Evolutionary conservation across 1,140 invertebrate genomes (phyloP).

Genomic region (Pseudomyrmex sp.): DNA sequence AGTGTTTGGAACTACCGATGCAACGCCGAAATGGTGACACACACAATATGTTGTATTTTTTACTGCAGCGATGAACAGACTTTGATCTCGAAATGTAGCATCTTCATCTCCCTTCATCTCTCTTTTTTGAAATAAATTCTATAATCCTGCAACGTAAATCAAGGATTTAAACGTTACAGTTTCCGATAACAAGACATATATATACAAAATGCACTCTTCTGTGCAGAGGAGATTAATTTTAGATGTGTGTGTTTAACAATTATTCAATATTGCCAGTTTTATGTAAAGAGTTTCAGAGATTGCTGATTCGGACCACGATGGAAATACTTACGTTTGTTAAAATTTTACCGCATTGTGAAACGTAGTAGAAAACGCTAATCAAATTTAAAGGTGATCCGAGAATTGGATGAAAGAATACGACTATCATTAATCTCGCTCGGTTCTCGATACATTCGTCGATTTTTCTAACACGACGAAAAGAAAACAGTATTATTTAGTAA

Average conservation of each 20-base stretch:
- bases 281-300: not conserved
- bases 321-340: conserved; percentile 52
- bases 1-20: not conserved
- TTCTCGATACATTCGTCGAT: too few relatives aligned
- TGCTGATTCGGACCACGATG: not conserved
- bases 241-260: too few relatives aligned
- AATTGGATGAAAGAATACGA: not conserved
- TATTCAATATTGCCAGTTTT: not conserved
- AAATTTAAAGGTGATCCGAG: conserved; percentile 20
- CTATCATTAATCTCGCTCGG: too few relatives aligned
- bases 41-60: conserved; percentile 5
- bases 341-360: not conserved
- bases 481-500: too few relatives aligned
- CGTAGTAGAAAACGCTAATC: not conserved
- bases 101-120: conserved; percentile 33
- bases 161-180: conserved; percentile 13
- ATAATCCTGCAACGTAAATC: conserved; percentile 4
- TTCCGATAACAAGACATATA: not conserved
- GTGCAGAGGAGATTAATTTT: not conserved
- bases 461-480: too few relatives aligned
- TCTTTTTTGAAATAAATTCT: not conserved
- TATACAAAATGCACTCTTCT: not conserved
- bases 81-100: conserved; percentile 14
- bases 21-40: conserved; percentile 10
- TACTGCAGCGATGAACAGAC: not conserved